Evolutionary conservation across 2,113 vertebrate genomes (phyloP).

Genomic region (Brienomyrus brachyistius): DNA sequence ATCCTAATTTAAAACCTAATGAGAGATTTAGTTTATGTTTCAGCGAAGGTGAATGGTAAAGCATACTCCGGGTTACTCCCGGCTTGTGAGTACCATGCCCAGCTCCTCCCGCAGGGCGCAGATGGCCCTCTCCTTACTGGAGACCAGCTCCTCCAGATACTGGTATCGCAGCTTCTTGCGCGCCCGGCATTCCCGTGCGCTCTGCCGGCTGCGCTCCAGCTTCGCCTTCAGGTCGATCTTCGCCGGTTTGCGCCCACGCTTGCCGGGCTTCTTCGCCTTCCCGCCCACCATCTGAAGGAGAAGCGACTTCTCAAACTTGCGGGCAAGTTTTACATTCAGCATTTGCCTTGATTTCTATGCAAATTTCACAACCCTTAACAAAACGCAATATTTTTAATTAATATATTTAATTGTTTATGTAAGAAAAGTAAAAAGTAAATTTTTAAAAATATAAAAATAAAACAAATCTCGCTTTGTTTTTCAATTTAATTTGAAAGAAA

Average conservation of each 20-base stretch:
- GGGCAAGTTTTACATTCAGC: neutral
- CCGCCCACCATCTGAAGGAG: conserved; percentile 71
- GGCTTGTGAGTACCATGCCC: conserved; percentile 78
- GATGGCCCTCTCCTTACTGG: conserved; percentile 89
- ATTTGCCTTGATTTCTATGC: neutral
- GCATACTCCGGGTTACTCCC: neutral
- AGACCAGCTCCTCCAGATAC: conserved; percentile 94
- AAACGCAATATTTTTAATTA: neutral
- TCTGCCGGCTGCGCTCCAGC: conserved; percentile 91
- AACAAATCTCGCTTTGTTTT: neutral
- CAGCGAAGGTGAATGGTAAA: neutral
- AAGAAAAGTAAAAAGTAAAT: neutral
- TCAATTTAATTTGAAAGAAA: neutral
- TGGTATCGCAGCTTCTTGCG: conserved; percentile 93
- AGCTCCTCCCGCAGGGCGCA: conserved; percentile 93
- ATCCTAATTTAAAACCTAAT: neutral
- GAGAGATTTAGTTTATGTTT: neutral
- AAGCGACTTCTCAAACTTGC: neutral
- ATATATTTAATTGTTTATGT: neutral
- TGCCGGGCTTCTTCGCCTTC: conserved; percentile 96
- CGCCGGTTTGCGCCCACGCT: conserved; percentile 89
- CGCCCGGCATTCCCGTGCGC: conserved; percentile 87
- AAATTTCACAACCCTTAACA: neutral
- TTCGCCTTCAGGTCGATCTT: conserved; percentile 98
- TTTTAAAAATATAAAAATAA: neutral